Conservation (phyloP, 2,113 vertebrate species). For the Delphinapterus leucas region DNA sequence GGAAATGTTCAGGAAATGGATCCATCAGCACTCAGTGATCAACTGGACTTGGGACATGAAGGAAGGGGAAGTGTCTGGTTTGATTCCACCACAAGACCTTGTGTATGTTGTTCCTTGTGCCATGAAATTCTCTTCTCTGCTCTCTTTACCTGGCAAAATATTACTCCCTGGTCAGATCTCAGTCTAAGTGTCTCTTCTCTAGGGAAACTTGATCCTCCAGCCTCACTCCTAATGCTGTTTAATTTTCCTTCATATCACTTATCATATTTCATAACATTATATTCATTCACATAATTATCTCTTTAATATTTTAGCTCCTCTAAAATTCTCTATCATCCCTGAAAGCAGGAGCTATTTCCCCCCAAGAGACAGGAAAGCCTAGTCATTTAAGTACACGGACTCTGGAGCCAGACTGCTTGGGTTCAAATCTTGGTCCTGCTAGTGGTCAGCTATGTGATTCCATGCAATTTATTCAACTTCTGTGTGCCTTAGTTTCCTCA, state of each 20-base stretch:
- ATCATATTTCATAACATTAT: neutral
- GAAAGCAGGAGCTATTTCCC: neutral
- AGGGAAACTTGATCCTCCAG: neutral
- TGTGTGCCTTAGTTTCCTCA: neutral
- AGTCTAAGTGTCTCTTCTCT: neutral
- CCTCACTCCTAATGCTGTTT: constrained; percentile 14
- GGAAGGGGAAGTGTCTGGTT: neutral
- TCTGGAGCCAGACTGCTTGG: neutral
- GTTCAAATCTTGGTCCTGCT: neutral
- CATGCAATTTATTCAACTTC: neutral
- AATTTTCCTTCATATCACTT: constrained; percentile 20
- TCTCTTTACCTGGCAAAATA: neutral
- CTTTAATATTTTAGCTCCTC: constrained; percentile 12
- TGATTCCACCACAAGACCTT: neutral
- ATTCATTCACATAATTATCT: neutral
- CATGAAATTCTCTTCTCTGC: neutral
- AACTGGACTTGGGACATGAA: neutral
- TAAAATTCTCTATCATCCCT: neutral
- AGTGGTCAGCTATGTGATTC: neutral
- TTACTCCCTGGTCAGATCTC: neutral
- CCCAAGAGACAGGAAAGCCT: neutral
- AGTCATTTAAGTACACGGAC: neutral
- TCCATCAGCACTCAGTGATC: neutral
- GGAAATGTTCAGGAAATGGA: neutral
- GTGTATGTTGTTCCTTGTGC: neutral